Conservation (phyloP, 2,797 vertebrate genomes). For the Pygocentrus nattereri region DNA sequence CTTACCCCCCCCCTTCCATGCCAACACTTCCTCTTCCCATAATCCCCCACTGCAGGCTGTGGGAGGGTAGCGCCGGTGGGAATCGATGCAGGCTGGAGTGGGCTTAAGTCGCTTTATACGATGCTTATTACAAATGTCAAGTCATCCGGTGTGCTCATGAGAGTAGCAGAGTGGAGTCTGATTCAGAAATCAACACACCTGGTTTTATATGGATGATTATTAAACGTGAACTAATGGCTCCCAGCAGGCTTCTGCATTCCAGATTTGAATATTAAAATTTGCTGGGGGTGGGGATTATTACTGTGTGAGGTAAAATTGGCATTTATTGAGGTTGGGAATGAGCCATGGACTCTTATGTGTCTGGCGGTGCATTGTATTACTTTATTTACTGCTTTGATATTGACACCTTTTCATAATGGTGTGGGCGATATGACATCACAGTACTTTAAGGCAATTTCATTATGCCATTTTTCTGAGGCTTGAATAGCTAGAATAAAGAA, state of each 20-base stretch:
- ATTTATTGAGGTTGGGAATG: conserved; percentile 32
- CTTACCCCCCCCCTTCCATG: conserved; percentile 54
- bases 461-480: no score
- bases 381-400: conserved; percentile 15
- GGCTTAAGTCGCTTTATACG: conserved; percentile 59
- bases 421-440: no score
- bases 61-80: conserved; percentile 42
- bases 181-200: conserved; percentile 57
- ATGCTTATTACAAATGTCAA: conserved; percentile 65
- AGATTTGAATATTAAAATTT: conserved; percentile 49
- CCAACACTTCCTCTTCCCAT: conserved; percentile 51
- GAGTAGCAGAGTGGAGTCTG: conserved; percentile 53
- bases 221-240: conserved; percentile 49
- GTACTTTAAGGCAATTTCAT: no score
- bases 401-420: neutral
- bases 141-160: conserved; percentile 40
- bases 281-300: conserved; percentile 36
- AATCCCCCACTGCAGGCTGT: conserved; percentile 50
- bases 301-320: conserved; percentile 25
- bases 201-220: conserved; percentile 48
- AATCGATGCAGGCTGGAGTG: conserved; percentile 57
- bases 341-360: neutral
- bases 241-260: conserved; percentile 40
- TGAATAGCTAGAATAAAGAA: no score
- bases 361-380: conserved; percentile 6